Base-by-base conservation (phyloP, 2,797 vertebrate genomes). In the Spatula clypeata region DNA sequence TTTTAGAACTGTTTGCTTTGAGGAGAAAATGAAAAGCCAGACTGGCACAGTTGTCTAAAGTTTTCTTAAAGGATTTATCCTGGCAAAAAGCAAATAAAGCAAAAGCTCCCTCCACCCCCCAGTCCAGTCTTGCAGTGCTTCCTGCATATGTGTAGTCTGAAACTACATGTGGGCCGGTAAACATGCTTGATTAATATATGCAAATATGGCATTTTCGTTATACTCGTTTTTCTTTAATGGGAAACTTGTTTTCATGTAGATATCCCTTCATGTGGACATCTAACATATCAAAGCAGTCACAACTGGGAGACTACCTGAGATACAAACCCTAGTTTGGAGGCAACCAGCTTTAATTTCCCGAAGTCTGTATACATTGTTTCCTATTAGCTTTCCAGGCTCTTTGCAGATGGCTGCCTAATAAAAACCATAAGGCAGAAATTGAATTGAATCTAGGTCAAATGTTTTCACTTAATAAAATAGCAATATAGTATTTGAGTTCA, bases 1-100 rank as follows among this genome's bases (percentile, higher is more conserved):
- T 93, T 31, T 58, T 91, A 80, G 47, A 94, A 69, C 57, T 55
- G 10, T 53, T 65, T 60, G 44, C 32, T 74, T 67, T 82, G 64
- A 74, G 49, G 47, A 75, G 65, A 89, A 88, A 74, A 31, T 55
- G 11, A 73, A 91, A 66, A 40, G 4, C 8, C 24, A 26, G 16
- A 45, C 38, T 51, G n/a, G 24, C 75, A 0, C n/a, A 79, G 32
- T 27, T 55, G 21, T 82, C 47, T 60, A 61, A 71, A 77, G 29
- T 71, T 58, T 84, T 85, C 38, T 79, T 53, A 36, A 74, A 81
- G 24, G 44, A 16, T 72, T 27, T 20, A 9, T 67, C 12, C 12
- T 2, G 8, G 18, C 13, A 18, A 2, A 15, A 4, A 7, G 1
- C 1, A 1, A 7, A 12, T 32, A 32, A 55, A 51, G 29, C 58